Evolutionary conservation across 2,888 invertebrate species (phyloP).

Genomic region (Matsumyia berberina): DNA sequence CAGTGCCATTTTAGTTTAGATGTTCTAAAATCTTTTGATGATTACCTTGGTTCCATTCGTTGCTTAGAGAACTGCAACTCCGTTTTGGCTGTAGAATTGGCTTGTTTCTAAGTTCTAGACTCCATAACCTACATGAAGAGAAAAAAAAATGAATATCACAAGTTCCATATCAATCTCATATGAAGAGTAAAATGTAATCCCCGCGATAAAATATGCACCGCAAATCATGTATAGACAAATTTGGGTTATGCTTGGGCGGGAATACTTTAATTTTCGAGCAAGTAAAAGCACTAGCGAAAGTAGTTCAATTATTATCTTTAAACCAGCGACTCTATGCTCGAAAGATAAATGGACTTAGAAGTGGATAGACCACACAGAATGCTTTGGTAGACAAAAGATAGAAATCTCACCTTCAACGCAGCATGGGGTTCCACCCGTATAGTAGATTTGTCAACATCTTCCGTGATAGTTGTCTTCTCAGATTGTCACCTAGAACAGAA

Average conservation of each 20-base stretch:
- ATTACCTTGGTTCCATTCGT: conserved; percentile 33
- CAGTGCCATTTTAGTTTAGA: conserved; percentile 66
- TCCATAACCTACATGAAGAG: not conserved
- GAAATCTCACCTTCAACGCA: not conserved
- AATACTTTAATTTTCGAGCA: conserved; percentile 81
- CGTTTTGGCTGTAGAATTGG: too few species aligned
- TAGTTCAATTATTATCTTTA: conserved; percentile 78
- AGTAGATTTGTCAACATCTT: too few species aligned
- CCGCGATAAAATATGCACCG: conserved; percentile 82
- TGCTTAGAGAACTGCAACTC: not conserved
- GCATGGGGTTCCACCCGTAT: not conserved
- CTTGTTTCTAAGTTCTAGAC: too few species aligned
- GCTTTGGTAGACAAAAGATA: too few species aligned
- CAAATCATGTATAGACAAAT: conserved; percentile 79
- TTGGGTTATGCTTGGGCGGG: conserved; percentile 83
- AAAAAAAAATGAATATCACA: not conserved
- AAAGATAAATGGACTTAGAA: too few species aligned
- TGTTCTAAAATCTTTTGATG: not conserved
- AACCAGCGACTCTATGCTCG: conserved; percentile 82
- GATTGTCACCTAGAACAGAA: conserved; percentile 14
- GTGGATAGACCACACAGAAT: not conserved
- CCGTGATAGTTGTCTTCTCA: too few species aligned
- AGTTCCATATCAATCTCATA: too few species aligned
- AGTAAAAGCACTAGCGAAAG: conserved; percentile 82
- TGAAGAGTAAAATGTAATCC: conserved; percentile 73